Conservation (phyloP, 2,113 vertebrate species). For the Erpornis zantholeuca region DNA sequence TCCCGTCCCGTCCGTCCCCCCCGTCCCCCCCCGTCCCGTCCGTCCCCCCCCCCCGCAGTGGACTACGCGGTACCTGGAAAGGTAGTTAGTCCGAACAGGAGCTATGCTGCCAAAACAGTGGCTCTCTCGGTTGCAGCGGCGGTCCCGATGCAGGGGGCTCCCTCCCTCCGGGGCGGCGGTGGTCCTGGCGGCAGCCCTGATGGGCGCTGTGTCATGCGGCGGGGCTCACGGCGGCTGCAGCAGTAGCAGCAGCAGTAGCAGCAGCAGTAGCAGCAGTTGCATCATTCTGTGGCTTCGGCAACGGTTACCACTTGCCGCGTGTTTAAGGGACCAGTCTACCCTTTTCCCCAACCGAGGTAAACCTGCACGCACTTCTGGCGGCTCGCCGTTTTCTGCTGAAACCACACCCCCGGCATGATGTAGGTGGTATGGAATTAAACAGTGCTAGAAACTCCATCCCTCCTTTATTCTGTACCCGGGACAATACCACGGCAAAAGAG, state of each 20-base stretch:
- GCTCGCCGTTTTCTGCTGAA: neutral
- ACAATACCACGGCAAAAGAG: neutral
- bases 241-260: too few species aligned
- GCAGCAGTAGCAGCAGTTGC: neutral
- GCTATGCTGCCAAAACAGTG: too few species aligned
- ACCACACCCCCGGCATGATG: neutral
- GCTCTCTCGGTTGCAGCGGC: too few species aligned
- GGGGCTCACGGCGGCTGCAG: neutral
- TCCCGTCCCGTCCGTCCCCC: too few species aligned
- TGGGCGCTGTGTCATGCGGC: too few species aligned
- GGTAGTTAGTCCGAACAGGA: too few species aligned
- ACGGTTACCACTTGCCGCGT: neutral
- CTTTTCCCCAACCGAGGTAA: neutral
- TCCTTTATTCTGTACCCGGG: neutral
- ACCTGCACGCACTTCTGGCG: neutral
- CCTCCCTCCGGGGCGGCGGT: too few species aligned
- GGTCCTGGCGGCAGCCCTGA: too few species aligned
- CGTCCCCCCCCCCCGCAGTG: too few species aligned
- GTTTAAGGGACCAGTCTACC: neutral
- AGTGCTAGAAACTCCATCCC: neutral
- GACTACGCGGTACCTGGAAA: too few species aligned
- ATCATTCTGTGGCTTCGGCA: neutral
- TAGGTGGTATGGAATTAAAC: neutral
- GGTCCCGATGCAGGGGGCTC: too few species aligned
- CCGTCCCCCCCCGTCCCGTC: too few species aligned